phyloP scores from a whole-genome alignment of 2,888 invertebrate species.

The Troides oblongomaculatus region DNA sequence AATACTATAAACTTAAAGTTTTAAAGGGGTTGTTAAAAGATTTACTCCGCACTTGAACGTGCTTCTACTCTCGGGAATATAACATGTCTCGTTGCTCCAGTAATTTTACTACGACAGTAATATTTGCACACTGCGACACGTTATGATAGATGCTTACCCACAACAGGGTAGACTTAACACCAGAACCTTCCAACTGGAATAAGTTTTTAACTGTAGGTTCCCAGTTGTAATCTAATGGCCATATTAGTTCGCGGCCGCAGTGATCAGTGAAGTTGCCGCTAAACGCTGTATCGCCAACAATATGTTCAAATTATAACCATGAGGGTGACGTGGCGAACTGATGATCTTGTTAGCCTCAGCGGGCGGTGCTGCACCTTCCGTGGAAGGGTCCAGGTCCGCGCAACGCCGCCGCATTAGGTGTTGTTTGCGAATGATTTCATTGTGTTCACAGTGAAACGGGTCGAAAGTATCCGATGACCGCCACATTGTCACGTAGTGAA shows the following conservation, averaged over 20 bases:
- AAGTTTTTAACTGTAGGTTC: too few species aligned
- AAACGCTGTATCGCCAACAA: not conserved
- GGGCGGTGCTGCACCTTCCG: constrained; percentile 5
- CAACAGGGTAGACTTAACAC: not conserved
- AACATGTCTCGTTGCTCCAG: too few species aligned
- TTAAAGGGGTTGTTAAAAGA: too few species aligned
- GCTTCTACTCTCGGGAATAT: too few species aligned
- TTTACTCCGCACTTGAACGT: too few species aligned
- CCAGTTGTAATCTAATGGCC: not conserved
- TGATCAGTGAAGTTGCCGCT: not conserved
- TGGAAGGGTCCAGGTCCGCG: not conserved
- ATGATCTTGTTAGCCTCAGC: not conserved
- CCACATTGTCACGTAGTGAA: not conserved
- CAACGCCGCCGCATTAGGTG: constrained; percentile 10
- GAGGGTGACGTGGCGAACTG: constrained; percentile 11
- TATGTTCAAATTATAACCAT: not conserved
- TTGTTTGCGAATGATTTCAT: constrained; percentile 1
- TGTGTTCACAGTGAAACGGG: constrained; percentile 6
- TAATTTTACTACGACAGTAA: too few species aligned
- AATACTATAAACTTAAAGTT: too few species aligned
- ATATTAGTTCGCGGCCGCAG: not conserved
- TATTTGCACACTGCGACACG: too few species aligned
- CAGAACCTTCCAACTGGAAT: too few species aligned
- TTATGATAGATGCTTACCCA: not conserved
- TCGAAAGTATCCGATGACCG: constrained; percentile 1